Conservation (phyloP, 2,797 vertebrate genomes). For the Propithecus deckenii region DNA sequence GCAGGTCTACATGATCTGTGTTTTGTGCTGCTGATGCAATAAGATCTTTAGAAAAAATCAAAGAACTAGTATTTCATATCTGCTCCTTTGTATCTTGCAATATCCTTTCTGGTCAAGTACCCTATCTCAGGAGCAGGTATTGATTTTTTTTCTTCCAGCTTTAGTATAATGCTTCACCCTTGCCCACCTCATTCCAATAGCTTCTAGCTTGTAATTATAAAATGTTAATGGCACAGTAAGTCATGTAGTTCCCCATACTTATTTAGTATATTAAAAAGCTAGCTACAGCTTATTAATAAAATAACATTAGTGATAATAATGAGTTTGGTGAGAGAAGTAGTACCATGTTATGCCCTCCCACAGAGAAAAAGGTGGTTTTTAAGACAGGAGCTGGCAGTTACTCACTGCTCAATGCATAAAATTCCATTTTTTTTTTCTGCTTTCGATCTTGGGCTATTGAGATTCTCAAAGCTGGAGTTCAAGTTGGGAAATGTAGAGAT, state of each 20-base stretch:
- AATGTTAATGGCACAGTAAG: slow-evolving; percentile 74
- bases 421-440: not conserved
- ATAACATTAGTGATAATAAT: not conserved
- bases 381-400: not conserved
- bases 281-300: slow-evolving; percentile 20
- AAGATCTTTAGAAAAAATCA: slow-evolving; percentile 74
- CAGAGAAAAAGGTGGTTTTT: not conserved
- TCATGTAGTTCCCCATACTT: slow-evolving; percentile 27
- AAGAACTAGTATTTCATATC: slow-evolving; percentile 82
- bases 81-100: slow-evolving; percentile 84
- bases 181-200: slow-evolving; percentile 63
- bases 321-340: not conserved
- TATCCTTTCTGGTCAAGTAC: slow-evolving; percentile 86
- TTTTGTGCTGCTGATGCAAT: slow-evolving; percentile 78
- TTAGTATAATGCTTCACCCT: slow-evolving; percentile 78
- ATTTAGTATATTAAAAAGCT: slow-evolving; percentile 37
- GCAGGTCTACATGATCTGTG: slow-evolving; percentile 45
- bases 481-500: not conserved
- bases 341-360: not conserved
- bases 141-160: slow-evolving; percentile 80
- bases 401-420: not conserved
- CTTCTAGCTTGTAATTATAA: slow-evolving; percentile 75
- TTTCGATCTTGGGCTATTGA: not conserved
- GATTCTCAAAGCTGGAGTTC: not conserved
- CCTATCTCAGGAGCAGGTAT: slow-evolving; percentile 80